Base-by-base conservation (phyloP, 2,888 invertebrate species). In the Cacoxenus indagator region DNA sequence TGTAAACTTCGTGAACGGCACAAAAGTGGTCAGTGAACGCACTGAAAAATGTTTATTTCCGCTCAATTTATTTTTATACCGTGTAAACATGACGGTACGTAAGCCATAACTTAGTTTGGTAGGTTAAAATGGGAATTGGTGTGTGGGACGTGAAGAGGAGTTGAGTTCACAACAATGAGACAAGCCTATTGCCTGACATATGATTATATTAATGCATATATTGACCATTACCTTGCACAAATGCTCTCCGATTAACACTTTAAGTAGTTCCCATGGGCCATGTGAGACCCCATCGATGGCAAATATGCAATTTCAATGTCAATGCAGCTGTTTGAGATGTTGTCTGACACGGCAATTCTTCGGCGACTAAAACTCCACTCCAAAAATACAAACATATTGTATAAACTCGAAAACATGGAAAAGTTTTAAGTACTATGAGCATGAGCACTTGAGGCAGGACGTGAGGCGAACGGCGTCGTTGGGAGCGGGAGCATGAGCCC, bases 291-390 rank as follows among this genome's bases (percentile, higher is more conserved):
- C n/a, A n/a, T n/a, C n/a, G n/a, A n/a, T n/a, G n/a, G n/a, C n/a
- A n/a, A n/a, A n/a, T n/a, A 72, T 76, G 77, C 79, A 81, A 83
- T 83, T 76, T 82, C 79, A 83, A 83, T 79, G 79, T 81, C 79
- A 79, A 74, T 77, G 79, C 79, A 83, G 79, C 79, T 79, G 79
- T 77, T 78, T 66, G 24, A 68, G 55, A 70, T 67, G 71, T 76
- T 73, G 76, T 69, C 27, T 77, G 70, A 37, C 74, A 76, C 67
- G 70, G 71, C 71, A 71, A 54, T 26, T 26, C 24, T 14, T 54
- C 24, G 37, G 8, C 14, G 37, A 11, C 8, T 24, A 9, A 54
- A 54, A 24, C n/a, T n/a, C n/a, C n/a, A n/a, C n/a, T 26, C 54
- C 59, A 73, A 61, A 46, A 67, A 65, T 75, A 37, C 67, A 64